These are phyloP conservation scores for Uloborus diversus DNA, from an alignment of 1,140 invertebrate genomes.

Conservation along the genomic window DNA sequence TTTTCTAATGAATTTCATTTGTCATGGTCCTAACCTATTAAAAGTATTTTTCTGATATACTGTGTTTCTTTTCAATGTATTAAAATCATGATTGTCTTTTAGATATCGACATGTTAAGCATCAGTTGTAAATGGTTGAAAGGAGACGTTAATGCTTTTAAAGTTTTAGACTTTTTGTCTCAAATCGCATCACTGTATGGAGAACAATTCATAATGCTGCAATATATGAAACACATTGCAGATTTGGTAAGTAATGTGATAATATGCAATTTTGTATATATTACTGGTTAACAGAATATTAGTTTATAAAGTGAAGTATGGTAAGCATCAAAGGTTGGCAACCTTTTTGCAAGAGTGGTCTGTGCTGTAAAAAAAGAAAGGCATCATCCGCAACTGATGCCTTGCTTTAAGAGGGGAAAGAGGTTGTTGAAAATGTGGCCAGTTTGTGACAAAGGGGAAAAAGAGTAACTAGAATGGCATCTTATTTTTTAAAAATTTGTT, in stretches of 20 bases:
- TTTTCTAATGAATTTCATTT: not conserved
- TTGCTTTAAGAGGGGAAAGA: no score
- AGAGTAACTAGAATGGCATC: no score
- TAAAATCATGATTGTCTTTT: constrained; percentile 5
- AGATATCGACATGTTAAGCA: constrained; percentile 46
- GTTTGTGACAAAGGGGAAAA: no score
- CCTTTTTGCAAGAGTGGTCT: no score
- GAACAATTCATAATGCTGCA: constrained; percentile 93
- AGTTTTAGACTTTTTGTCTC: constrained; percentile 86
- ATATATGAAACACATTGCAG: constrained; percentile 91
- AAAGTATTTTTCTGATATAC: not conserved
- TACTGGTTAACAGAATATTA: no score
- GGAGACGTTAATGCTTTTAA: constrained; percentile 85
- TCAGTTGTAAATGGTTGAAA: constrained; percentile 63
- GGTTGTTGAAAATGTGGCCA: no score
- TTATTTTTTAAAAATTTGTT: no score
- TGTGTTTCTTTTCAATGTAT: not conserved
- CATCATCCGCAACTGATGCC: no score
- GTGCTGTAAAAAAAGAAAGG: no score
- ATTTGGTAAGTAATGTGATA: constrained; percentile 71
- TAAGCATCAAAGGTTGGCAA: no score
- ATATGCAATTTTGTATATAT: no score
- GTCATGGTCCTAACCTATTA: not conserved
- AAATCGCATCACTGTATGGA: constrained; percentile 88
- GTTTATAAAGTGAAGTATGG: no score